These are phyloP conservation scores for Drosophila rhopaloa DNA, from an alignment of 1,140 invertebrate genomes.

Conservation along the genomic window DNA sequence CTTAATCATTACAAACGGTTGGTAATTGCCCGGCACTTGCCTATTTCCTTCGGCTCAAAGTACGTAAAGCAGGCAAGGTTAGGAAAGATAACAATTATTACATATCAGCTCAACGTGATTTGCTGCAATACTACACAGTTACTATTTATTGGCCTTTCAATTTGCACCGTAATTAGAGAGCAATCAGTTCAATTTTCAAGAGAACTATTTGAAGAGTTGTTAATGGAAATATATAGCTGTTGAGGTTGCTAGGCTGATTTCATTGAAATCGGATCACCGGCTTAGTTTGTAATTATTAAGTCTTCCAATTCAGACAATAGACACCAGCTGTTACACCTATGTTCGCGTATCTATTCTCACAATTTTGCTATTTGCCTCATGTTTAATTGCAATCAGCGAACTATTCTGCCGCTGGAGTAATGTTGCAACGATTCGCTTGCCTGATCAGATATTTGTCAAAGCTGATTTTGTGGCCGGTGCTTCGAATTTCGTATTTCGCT, in stretches of 20 bases:
- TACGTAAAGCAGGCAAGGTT: conserved; percentile 31
- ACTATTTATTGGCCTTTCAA: conserved; percentile 14
- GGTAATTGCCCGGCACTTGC: conserved; percentile 52
- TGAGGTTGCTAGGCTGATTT: conserved; percentile 27
- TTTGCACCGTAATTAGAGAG: conserved; percentile 16
- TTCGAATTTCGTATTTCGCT: conserved; percentile 2
- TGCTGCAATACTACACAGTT: background rate
- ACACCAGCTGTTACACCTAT: too few relatives aligned
- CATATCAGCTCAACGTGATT: conserved; percentile 20
- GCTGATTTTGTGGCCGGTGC: conserved; percentile 21
- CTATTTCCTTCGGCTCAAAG: conserved; percentile 54
- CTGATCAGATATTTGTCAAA: conserved; percentile 56
- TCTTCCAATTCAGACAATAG: background rate
- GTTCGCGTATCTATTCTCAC: background rate
- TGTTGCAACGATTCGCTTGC: conserved; percentile 35
- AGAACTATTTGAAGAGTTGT: conserved; percentile 12
- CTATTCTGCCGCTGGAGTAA: conserved; percentile 5
- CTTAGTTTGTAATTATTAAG: background rate
- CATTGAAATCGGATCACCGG: conserved; percentile 27
- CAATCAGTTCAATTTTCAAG: conserved; percentile 29
- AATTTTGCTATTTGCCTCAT: conserved; percentile 1
- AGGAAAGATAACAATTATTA: conserved; percentile 29
- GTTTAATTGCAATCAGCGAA: conserved; percentile 43
- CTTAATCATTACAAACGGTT: conserved; percentile 30
- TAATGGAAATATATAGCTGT: conserved; percentile 12